phyloP scores from a whole-genome alignment of 2,113 vertebrate genomes.

The Odontesthes bonariensis region DNA sequence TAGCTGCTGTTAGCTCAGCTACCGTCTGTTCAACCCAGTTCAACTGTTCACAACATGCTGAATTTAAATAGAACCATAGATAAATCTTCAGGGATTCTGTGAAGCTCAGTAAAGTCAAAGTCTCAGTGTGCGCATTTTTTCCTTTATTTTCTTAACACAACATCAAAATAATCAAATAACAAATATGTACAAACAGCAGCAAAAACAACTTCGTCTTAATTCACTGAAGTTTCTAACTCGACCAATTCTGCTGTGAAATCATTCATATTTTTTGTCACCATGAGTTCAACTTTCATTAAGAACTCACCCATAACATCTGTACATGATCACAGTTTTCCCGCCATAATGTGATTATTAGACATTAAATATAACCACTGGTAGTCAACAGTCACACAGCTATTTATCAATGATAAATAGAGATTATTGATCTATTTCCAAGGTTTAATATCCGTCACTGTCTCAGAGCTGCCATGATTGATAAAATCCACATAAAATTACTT shows the following conservation, averaged over 20 bases:
- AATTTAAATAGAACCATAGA: background rate
- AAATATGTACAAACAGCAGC: background rate
- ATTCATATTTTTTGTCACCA: too few relatives aligned
- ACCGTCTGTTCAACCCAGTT: too few relatives aligned
- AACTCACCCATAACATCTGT: background rate
- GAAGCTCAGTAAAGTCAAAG: background rate
- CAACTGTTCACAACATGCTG: too few relatives aligned
- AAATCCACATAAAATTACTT: background rate
- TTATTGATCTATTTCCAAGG: too few relatives aligned
- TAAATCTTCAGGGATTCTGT: background rate
- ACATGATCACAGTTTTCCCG: background rate
- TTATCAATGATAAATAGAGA: too few relatives aligned
- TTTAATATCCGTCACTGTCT: background rate
- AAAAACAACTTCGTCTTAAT: background rate
- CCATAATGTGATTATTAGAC: background rate
- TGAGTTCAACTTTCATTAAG: background rate
- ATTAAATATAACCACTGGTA: too few relatives aligned
- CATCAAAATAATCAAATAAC: background rate
- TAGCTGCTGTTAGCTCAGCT: background rate
- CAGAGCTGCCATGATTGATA: background rate
- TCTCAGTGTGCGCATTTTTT: background rate
- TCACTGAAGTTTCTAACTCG: too few relatives aligned
- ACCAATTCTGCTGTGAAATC: too few relatives aligned
- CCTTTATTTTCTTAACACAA: slow-evolving; percentile 16
- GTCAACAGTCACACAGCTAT: too few relatives aligned